Evolutionary conservation across 2,888 invertebrate species (phyloP).

Genomic region (Sialis lutaria): DNA sequence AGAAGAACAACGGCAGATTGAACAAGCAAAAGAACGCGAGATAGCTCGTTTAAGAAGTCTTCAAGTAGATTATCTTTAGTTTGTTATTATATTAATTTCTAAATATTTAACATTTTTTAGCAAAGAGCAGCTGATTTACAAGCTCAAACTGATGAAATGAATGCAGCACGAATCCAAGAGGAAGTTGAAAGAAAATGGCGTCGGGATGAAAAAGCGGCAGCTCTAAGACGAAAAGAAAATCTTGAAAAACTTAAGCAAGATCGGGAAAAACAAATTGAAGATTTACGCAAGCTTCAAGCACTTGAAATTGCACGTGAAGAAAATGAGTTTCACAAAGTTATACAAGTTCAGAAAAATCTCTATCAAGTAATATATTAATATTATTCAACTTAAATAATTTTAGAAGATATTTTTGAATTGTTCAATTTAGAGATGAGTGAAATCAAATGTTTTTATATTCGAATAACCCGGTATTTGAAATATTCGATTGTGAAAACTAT

Average conservation of each 20-base stretch:
- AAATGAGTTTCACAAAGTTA: slow-evolving; percentile 38
- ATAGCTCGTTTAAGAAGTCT: slow-evolving; percentile 29
- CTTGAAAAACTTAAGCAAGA: slow-evolving; percentile 26
- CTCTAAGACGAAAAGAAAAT: slow-evolving; percentile 34
- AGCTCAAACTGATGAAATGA: slow-evolving; percentile 29
- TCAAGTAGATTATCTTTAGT: slow-evolving; percentile 16
- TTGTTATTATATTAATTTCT: too few relatives aligned
- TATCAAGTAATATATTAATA: slow-evolving; percentile 14
- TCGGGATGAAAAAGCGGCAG: slow-evolving; percentile 40
- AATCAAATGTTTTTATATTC: too few relatives aligned
- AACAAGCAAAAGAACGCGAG: slow-evolving; percentile 43
- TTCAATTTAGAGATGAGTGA: too few relatives aligned
- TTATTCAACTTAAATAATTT: too few relatives aligned
- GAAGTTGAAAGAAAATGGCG: slow-evolving; percentile 54
- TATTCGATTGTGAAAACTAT: too few relatives aligned
- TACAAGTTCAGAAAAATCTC: slow-evolving; percentile 21
- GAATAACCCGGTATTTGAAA: too few relatives aligned
- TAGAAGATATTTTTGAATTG: too few relatives aligned
- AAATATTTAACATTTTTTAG: too few relatives aligned
- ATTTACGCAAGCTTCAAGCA: slow-evolving; percentile 40
- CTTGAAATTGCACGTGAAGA: slow-evolving; percentile 47
- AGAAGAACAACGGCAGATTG: slow-evolving; percentile 32
- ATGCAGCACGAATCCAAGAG: slow-evolving; percentile 32
- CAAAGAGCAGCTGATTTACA: slow-evolving; percentile 32
- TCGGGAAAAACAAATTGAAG: slow-evolving; percentile 30